Evolutionary conservation across 2,113 vertebrate species (phyloP), one percentile per base, ranked within the genome.

Genomic region (Peromyscus leucopus): DNA sequence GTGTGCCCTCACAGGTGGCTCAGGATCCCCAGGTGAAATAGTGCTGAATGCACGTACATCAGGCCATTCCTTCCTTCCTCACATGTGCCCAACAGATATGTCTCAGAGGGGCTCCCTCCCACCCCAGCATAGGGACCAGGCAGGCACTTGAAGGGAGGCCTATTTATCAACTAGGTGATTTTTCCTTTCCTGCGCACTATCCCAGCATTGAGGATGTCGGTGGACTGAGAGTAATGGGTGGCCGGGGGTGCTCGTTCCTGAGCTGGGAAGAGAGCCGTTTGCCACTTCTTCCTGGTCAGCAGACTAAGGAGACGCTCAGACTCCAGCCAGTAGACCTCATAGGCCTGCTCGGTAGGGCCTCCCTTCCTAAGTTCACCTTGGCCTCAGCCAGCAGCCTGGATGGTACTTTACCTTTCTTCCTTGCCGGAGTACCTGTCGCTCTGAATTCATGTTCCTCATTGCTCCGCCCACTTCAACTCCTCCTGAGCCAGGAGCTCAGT

Each of bases 231-330:
- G 94, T 91, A 96, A 95, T 72, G 69, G 65, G 65, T 33, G 97
- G 97, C 97, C 89, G 84, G 39, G 94, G 72, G 96, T 57, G 2
- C 96, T 22, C 83, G 94, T 95, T 97, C 46, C 97, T 98, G 92
- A 82, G 36, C 95, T 94, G 82, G 90, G 90, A 88, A 97, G 96
- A 98, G 85, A 80, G 72, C 6, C 95, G 82, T 93, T 98, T 97
- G 97, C 96, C 86, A 97, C 97, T 96, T 94, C 96, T 92, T 97
- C 90, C 97, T 85, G 51, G 96, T 92, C 90, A 91, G 93, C 63
- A 75, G 96, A 61, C 71, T 0, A 0, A 1, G 17, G 91, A 72
- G 39, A 67, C 74, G 76, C 92, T 15, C 63, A 76, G 91, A 94
- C 76, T 95, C 97, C 88, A 21, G n/a, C 26, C 59, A 1, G 82